These are phyloP conservation scores for Eugnorisma glareosa DNA, from an alignment of 2,888 invertebrate genomes.

Conservation along the genomic window DNA sequence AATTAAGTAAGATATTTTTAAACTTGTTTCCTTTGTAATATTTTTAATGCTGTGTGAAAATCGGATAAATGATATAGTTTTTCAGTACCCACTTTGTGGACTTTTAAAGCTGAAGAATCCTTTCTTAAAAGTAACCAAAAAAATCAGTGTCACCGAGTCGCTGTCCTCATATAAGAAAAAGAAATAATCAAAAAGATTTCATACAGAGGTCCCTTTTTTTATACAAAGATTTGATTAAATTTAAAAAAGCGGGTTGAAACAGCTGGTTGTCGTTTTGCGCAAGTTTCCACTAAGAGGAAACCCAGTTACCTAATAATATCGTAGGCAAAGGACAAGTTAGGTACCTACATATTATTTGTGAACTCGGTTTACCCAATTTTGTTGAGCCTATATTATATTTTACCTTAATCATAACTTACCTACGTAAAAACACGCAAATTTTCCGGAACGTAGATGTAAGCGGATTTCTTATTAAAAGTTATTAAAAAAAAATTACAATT, in stretches of 20 bases:
- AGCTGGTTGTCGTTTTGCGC: conserved; percentile 51
- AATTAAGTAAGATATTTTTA: conserved; percentile 6
- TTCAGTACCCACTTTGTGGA: neutral
- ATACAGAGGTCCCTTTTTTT: conserved; percentile 17
- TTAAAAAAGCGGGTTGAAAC: conserved; percentile 55
- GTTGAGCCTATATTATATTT: conserved; percentile 27
- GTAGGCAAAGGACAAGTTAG: conserved; percentile 32
- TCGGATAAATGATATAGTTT: neutral
- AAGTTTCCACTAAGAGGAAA: conserved; percentile 45
- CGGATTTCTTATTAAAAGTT: conserved; percentile 43
- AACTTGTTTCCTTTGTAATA: neutral
- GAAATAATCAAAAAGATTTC: conserved; percentile 38
- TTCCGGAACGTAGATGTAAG: neutral
- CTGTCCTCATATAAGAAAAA: conserved; percentile 9
- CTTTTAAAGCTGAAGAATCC: neutral
- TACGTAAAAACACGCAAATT: conserved; percentile 13
- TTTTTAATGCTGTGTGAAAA: neutral
- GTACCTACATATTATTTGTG: conserved; percentile 49
- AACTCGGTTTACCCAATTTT: conserved; percentile 31
- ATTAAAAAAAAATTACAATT: conserved; percentile 5
- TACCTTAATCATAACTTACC: conserved; percentile 36
- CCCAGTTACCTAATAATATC: conserved; percentile 43
- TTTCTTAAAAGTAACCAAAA: neutral
- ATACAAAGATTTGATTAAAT: conserved; percentile 61
- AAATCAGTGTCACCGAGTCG: neutral